These are phyloP conservation scores for Leguminivora glycinivorella DNA, from an alignment of 1,140 invertebrate genomes.

Conservation along the genomic window DNA sequence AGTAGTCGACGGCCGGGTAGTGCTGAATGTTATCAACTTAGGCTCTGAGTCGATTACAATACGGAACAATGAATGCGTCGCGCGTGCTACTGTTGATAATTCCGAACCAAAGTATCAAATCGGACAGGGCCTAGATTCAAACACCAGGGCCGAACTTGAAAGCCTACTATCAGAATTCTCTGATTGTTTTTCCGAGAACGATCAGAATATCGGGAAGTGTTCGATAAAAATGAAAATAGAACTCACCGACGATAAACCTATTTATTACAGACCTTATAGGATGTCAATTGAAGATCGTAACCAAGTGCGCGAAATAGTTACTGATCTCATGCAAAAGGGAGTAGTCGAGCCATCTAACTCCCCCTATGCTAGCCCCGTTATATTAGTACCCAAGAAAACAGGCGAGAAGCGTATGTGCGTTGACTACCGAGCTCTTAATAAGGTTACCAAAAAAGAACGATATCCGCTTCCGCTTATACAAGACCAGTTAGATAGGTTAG, in stretches of 20 bases:
- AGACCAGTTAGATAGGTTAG: conserved; percentile 55
- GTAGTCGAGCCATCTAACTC: conserved; percentile 18
- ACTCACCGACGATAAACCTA: not conserved
- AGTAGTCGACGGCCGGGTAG: not conserved
- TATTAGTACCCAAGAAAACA: conserved; percentile 31
- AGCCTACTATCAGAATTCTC: not conserved
- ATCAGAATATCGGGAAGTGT: not conserved
- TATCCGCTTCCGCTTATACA: conserved; percentile 57
- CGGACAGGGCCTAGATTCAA: not conserved
- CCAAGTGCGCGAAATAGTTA: not conserved
- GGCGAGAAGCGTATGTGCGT: conserved; percentile 41
- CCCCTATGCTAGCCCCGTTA: not conserved
- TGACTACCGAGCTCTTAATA: conserved; percentile 39
- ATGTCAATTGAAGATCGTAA: conserved; percentile 29
- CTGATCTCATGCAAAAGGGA: not conserved
- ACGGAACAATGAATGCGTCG: not conserved
- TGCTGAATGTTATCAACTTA: conserved; percentile 9
- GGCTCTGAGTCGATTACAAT: not conserved
- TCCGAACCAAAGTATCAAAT: not conserved
- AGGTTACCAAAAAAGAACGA: conserved; percentile 36
- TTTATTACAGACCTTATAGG: conserved; percentile 24
- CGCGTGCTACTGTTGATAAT: conserved; percentile 12
- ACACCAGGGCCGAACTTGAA: not conserved
- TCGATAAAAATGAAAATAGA: conserved; percentile 19
- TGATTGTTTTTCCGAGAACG: conserved; percentile 23